Conservation (phyloP, 1,140 invertebrate genomes). For the Polyergus mexicanus region DNA sequence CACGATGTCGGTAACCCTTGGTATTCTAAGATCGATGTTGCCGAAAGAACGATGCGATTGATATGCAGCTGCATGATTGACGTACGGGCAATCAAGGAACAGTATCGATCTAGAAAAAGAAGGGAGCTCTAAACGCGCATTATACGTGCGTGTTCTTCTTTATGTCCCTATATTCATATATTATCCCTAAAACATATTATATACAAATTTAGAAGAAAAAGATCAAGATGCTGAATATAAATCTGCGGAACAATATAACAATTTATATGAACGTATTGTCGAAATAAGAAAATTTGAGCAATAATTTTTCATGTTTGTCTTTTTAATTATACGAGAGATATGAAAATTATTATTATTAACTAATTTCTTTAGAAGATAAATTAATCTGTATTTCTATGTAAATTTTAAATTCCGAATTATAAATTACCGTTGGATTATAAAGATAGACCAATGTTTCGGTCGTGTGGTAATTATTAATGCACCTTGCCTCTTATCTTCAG, state of each 20-base stretch:
- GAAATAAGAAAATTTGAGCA: background rate
- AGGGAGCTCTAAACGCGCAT: background rate
- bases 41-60: constrained; percentile 55
- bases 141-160: background rate
- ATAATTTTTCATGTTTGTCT: background rate
- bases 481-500: background rate
- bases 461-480: constrained; percentile 9
- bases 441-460: background rate
- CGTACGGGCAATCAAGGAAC: constrained; percentile 40
- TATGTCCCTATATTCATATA: background rate
- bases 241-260: background rate
- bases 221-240: background rate
- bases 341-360: background rate
- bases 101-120: background rate
- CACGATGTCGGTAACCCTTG: constrained; percentile 64
- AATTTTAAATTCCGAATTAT: background rate
- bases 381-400: background rate
- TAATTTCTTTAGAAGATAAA: background rate
- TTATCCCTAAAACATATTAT: background rate
- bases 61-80: constrained; percentile 46
- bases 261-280: background rate
- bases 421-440: constrained; percentile 5
- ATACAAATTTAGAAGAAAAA: background rate
- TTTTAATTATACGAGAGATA: background rate
- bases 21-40: constrained; percentile 51